phyloP scores from a whole-genome alignment of 2,888 invertebrate species.

The Cerceris rybyensis region DNA sequence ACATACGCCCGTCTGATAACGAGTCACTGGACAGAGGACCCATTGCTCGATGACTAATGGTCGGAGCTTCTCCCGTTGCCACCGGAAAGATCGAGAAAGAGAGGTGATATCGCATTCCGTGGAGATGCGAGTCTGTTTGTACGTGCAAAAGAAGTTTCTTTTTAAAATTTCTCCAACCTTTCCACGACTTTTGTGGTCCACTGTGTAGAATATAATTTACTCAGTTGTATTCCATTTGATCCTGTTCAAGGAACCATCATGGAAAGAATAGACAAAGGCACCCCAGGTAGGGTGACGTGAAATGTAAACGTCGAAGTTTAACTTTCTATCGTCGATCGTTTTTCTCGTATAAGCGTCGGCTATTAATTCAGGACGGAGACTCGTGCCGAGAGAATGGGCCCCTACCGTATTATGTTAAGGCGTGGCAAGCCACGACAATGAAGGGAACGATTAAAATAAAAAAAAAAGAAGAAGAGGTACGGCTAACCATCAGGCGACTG shows the following conservation, averaged over 20 bases:
- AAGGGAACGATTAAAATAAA: slow-evolving; percentile 52
- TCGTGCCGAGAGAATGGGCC: slow-evolving; percentile 42
- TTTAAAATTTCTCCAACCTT: neutral
- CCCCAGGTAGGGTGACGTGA: no score
- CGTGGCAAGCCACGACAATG: slow-evolving; percentile 63
- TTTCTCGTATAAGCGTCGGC: slow-evolving; percentile 27
- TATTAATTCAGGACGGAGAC: slow-evolving; percentile 49
- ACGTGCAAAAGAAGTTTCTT: slow-evolving; percentile 13
- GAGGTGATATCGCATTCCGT: slow-evolving; percentile 56
- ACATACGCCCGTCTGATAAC: slow-evolving; percentile 61
- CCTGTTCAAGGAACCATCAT: no score
- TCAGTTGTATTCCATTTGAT: no score
- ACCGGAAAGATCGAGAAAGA: slow-evolving; percentile 24
- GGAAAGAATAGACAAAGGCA: no score
- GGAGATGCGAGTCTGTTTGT: slow-evolving; percentile 34
- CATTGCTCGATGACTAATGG: slow-evolving; percentile 70
- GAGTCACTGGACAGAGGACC: slow-evolving; percentile 66
- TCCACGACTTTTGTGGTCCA: no score
- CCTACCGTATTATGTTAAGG: slow-evolving; percentile 44
- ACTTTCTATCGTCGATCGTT: neutral
- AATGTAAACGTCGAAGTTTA: no score
- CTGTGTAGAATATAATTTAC: no score
- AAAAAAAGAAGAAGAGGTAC: slow-evolving; percentile 23
- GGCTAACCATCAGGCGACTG: slow-evolving; percentile 42
- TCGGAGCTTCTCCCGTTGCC: slow-evolving; percentile 39